phyloP scores from a whole-genome alignment of 1,140 invertebrate genomes.

The Leptopilina boulardi region DNA sequence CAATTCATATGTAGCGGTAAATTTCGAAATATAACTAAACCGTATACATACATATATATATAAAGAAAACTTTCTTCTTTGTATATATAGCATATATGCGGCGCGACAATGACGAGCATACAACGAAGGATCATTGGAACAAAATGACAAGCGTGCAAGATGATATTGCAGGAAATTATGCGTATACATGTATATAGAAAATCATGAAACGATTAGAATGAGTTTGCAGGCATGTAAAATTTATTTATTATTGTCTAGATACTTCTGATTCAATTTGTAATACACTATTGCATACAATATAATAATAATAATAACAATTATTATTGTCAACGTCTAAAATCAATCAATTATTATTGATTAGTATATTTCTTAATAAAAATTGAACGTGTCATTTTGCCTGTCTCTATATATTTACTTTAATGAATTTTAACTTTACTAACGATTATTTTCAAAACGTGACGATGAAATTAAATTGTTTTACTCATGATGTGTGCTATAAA shows the following conservation, averaged over 20 bases:
- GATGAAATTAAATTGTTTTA: conserved; percentile 21
- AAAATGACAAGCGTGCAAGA: conserved; percentile 30
- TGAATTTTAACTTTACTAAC: conserved; percentile 15
- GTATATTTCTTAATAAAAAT: too few species aligned
- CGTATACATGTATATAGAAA: conserved; percentile 21
- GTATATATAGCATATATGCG: neutral
- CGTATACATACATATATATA: neutral
- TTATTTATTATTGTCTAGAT: conserved; percentile 14
- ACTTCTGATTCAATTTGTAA: conserved; percentile 2
- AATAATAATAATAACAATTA: too few species aligned
- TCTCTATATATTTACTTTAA: neutral
- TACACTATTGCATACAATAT: too few species aligned
- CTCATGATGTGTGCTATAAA: neutral
- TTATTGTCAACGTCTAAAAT: conserved; percentile 11
- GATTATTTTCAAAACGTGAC: conserved; percentile 25
- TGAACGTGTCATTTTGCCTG: too few species aligned
- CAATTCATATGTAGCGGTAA: conserved; percentile 8
- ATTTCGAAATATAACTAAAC: conserved; percentile 12
- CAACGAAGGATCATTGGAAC: neutral
- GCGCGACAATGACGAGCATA: conserved; percentile 1
- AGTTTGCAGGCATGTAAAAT: conserved; percentile 5
- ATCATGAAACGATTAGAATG: conserved; percentile 23
- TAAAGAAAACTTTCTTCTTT: conserved; percentile 15
- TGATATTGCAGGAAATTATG: conserved; percentile 27
- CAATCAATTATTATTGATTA: neutral